Evolutionary conservation across 2,797 vertebrate genomes (phyloP).

Genomic region (Novumbra hubbsi): DNA sequence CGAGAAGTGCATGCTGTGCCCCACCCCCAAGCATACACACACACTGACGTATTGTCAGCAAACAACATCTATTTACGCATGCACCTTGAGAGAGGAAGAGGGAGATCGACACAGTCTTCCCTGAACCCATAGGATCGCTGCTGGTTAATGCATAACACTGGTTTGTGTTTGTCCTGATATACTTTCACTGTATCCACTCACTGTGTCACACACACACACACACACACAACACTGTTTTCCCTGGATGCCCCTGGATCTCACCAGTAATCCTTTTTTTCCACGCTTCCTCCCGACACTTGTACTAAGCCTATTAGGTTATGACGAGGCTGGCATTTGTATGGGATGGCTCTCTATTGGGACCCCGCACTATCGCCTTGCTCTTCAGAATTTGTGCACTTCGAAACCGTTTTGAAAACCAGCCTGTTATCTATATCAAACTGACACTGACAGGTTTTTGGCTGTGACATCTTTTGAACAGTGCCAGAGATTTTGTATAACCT

Average conservation of each 20-base stretch:
- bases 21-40: conserved; percentile 36
- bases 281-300: conserved; percentile 62
- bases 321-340: conserved; percentile 52
- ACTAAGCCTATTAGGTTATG: conserved; percentile 70
- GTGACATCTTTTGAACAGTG: not conserved
- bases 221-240: conserved; percentile 23
- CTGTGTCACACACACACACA: conserved; percentile 8
- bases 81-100: conserved; percentile 53
- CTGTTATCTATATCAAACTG: conserved; percentile 11
- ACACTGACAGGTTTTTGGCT: not conserved
- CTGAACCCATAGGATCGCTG: conserved; percentile 46
- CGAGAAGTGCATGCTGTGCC: conserved; percentile 29
- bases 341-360: conserved; percentile 22
- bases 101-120: conserved; percentile 49
- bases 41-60: conserved; percentile 33
- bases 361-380: conserved; percentile 49
- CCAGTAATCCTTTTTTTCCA: conserved; percentile 65
- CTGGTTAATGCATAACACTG: conserved; percentile 46
- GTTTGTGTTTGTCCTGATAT: conserved; percentile 62
- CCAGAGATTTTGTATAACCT: not conserved
- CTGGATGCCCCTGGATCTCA: conserved; percentile 52
- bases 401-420: not conserved
- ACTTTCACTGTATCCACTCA: conserved; percentile 59
- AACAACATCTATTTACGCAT: conserved; percentile 40
- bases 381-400: conserved; percentile 52